Evolutionary conservation across 1,140 invertebrate genomes (phyloP).

Genomic region (Drosophila oshimai): DNA sequence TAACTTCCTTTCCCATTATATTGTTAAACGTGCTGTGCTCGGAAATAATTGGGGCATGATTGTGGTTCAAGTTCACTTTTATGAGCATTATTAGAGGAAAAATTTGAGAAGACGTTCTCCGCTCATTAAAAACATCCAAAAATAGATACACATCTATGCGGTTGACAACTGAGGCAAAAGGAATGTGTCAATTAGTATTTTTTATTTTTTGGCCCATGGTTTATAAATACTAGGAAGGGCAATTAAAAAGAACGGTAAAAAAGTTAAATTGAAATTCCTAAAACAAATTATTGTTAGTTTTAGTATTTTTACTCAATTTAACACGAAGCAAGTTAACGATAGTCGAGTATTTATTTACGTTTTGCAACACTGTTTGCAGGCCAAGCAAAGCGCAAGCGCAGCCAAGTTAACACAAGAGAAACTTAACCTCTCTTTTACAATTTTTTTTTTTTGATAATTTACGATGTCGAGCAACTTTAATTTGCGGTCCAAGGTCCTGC

Average conservation of each 20-base stretch:
- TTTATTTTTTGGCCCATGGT: not conserved
- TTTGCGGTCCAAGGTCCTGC: slow-evolving; percentile 38
- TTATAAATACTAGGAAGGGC: too few species aligned
- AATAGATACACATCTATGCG: not conserved
- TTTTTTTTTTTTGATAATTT: not conserved
- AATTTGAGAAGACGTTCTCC: not conserved
- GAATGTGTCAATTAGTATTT: not conserved
- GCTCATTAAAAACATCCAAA: slow-evolving; percentile 3
- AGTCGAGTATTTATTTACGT: too few species aligned
- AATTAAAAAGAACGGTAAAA: too few species aligned
- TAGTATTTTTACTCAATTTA: too few species aligned
- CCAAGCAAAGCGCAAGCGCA: slow-evolving; percentile 7
- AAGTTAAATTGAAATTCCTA: too few species aligned
- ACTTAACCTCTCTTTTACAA: not conserved
- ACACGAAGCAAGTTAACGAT: too few species aligned
- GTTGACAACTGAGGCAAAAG: not conserved
- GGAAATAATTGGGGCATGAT: not conserved
- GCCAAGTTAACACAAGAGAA: slow-evolving; percentile 27
- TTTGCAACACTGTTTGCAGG: slow-evolving; percentile 10
- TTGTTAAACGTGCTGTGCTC: not conserved
- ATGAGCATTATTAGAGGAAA: not conserved
- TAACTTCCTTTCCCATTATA: not conserved
- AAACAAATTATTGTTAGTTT: too few species aligned
- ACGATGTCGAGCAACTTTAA: slow-evolving; percentile 14
- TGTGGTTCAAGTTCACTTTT: slow-evolving; percentile 22